These are phyloP conservation scores for Pteropus alecto DNA, from an alignment of 2,113 vertebrate genomes.

Conservation along the genomic window DNA sequence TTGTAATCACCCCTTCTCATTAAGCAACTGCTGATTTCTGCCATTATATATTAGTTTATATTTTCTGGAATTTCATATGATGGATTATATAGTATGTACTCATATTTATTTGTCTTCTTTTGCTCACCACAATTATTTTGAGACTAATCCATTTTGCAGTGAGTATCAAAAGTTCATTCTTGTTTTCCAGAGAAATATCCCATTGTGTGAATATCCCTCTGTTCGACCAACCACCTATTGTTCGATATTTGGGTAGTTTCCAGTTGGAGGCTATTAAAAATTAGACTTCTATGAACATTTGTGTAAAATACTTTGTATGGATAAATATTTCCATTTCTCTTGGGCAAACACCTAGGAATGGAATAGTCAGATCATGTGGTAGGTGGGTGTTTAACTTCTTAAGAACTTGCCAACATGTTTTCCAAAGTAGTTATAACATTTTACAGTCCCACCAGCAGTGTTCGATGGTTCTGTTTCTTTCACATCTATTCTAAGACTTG, in stretches of 20 bases:
- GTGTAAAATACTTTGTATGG: background rate
- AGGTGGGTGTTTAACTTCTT: background rate
- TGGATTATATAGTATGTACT: background rate
- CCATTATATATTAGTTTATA: background rate
- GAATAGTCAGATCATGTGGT: background rate
- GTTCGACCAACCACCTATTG: background rate
- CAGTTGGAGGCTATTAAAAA: background rate
- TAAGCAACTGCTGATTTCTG: background rate
- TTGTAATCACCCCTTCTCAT: background rate
- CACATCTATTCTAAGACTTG: background rate
- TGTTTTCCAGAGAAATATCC: background rate
- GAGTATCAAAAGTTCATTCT: background rate
- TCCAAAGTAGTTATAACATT: background rate
- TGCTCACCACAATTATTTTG: background rate
- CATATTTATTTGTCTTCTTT: constrained; percentile 14
- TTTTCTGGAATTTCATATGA: background rate
- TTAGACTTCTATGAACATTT: background rate
- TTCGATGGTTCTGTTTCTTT: background rate
- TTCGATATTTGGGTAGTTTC: background rate
- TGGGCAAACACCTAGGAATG: background rate
- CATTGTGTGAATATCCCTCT: background rate
- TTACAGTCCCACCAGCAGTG: background rate
- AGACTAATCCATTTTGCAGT: background rate
- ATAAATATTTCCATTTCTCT: background rate
- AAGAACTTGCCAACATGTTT: background rate